Conservation (phyloP, 2,888 invertebrate species). For the Dolichopus griseipennis region DNA sequence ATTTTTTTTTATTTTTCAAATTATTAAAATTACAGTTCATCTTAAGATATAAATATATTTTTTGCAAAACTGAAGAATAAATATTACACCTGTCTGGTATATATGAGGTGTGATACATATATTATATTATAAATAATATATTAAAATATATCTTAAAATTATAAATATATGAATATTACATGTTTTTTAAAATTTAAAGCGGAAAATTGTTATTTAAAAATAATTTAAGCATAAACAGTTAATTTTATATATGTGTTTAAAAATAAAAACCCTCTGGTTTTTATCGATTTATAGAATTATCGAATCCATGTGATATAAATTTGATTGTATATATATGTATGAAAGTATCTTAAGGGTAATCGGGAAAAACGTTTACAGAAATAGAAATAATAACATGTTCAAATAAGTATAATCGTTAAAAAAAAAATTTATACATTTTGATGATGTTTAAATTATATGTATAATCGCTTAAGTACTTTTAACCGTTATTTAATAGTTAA, state of each 20-base stretch:
- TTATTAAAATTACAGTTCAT: not conserved
- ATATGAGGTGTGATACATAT: not conserved
- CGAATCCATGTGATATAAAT: no score
- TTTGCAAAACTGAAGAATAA: no score
- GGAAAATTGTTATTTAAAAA: conserved; percentile 6
- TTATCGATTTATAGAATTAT: not conserved
- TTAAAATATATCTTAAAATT: not conserved
- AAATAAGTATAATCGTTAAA: no score
- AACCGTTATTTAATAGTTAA: no score
- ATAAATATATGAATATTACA: not conserved
- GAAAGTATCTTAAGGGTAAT: no score
- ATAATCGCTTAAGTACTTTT: no score
- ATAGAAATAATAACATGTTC: no score
- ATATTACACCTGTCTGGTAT: not conserved
- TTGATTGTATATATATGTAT: no score
- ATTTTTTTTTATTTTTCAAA: not conserved
- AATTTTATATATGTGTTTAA: not conserved
- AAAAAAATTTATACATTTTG: no score
- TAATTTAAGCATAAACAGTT: not conserved
- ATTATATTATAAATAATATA: not conserved
- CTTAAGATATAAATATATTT: not conserved
- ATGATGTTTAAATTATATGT: no score
- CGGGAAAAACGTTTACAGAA: no score
- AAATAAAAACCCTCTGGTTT: not conserved
- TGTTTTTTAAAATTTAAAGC: not conserved